Base-by-base conservation (phyloP, 2,797 vertebrate genomes). In the Hyperoplus lanceolatus region DNA sequence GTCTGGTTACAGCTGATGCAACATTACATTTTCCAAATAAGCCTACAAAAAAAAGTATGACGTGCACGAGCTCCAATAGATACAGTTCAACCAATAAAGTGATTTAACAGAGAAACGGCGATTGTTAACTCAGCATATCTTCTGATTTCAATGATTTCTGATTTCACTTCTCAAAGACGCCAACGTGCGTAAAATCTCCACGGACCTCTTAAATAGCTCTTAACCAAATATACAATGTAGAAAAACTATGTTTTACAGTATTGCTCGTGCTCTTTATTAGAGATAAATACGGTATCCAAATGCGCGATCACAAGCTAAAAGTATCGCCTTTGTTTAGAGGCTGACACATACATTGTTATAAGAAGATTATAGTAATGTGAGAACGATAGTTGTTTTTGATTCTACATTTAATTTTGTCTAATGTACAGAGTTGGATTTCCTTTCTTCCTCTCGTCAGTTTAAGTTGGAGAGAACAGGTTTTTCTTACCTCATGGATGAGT, bases 401-500 rank as follows among this genome's bases (percentile, higher is more conserved):
- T 4, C 50, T 49, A 18, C 6, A 41, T 9, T 7, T 1, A 12
- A 36, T 12, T n/a, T 18, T 54, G 49, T 60, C 3, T 4, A 18
- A n/a, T 41, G 41, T 21, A 10, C 2, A 48, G 29, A 7, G 7
- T 0, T 18, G 42, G 8, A 1, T 48, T 18, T 41, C 29, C 29
- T 3, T n/a, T 11, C 0, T 5, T 2, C 18, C 0, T 58, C 0
- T 49, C 14, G 41, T 10, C 21, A 51, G 41, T 0, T 56, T 69
- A 0, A 14, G 4, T 6, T 3, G 0, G 4, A 75, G 29, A 41
- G 5, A 71, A 9, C 3, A 6, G 3, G 13, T 38, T 50, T 81
- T 78, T 88, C 93, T 90, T 53, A 97, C 97, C 97, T 96, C 90
- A 95, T 92, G 67, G 95, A 88, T 70, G 96, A 90, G 86, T 96